Percentiles rank a stretch among this genome's conserved stretches.
Evolutionary conservation across 2,888 invertebrate species (phyloP).

Genomic region (Diarsia dahlii): DNA sequence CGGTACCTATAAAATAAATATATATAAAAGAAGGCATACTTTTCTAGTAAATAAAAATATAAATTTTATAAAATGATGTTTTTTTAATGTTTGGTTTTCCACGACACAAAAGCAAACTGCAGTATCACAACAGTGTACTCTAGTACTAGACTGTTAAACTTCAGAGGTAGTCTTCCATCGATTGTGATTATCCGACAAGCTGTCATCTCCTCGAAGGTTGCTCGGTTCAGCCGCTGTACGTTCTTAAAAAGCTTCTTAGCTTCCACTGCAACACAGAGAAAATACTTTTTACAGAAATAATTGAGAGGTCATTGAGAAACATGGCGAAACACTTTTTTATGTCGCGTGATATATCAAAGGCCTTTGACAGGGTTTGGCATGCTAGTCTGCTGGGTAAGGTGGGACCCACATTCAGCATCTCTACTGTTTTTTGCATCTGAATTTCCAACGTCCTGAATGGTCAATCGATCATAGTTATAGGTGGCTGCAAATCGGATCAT

Average conservation of each 20-base stretch:
- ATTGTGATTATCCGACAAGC: conserved; percentile 27
- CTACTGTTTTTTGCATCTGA: no score
- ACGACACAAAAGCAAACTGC: conserved; percentile 23
- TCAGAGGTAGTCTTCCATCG: conserved; percentile 26
- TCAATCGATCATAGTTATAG: no score
- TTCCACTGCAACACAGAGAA: conserved; percentile 14
- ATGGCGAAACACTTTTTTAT: no score
- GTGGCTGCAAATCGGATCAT: not conserved
- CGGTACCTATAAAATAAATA: no score
- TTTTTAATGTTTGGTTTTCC: not conserved
- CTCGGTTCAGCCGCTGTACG: conserved; percentile 36
- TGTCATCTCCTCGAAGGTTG: conserved; percentile 33
- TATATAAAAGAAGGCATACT: not conserved
- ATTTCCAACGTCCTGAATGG: no score
- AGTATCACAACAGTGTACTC: conserved; percentile 39
- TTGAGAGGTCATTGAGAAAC: not conserved
- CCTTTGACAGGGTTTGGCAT: no score
- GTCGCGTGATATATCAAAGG: no score
- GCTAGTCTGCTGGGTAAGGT: no score
- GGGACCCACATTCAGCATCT: no score
- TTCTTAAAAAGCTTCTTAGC: conserved; percentile 43
- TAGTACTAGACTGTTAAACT: conserved; percentile 23
- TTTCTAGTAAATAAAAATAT: not conserved
- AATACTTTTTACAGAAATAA: not conserved
- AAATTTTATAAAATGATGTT: no score